Evolutionary conservation across 2,797 vertebrate genomes (phyloP).

Genomic region (Fringilla coelebs): DNA sequence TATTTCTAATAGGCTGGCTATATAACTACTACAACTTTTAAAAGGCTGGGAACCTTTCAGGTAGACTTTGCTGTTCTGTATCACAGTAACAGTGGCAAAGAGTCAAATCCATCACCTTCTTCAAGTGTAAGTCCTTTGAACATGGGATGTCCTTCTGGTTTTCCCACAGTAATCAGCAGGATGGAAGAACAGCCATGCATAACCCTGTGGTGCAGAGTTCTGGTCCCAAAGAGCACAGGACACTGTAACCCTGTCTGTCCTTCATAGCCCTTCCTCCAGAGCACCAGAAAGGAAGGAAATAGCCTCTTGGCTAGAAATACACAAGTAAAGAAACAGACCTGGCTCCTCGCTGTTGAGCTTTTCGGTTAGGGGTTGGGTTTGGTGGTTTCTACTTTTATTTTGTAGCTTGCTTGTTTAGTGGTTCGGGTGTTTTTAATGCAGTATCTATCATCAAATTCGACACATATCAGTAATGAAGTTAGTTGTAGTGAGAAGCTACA

Average conservation of each 20-base stretch:
- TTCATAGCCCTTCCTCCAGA: not conserved
- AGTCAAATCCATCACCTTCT: not conserved
- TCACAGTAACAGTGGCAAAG: not conserved
- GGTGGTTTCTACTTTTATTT: not conserved
- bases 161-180: not conserved
- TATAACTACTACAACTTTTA: not conserved
- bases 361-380: not conserved
- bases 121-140: not conserved
- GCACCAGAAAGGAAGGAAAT: slow-evolving; percentile 21
- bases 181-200: not conserved
- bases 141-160: fast-evolving
- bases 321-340: not conserved
- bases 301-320: not conserved
- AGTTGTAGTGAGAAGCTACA: not conserved
- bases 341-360: not conserved
- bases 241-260: not conserved
- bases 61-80: not conserved
- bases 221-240: not conserved
- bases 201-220: not conserved
- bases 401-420: not conserved
- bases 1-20: not conserved
- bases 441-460: not conserved
- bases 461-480: not conserved
- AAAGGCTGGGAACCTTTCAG: not conserved
- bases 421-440: not conserved